Evolutionary conservation across 2,888 invertebrate genomes (phyloP).

Genomic region (Diplolepis rosae): DNA sequence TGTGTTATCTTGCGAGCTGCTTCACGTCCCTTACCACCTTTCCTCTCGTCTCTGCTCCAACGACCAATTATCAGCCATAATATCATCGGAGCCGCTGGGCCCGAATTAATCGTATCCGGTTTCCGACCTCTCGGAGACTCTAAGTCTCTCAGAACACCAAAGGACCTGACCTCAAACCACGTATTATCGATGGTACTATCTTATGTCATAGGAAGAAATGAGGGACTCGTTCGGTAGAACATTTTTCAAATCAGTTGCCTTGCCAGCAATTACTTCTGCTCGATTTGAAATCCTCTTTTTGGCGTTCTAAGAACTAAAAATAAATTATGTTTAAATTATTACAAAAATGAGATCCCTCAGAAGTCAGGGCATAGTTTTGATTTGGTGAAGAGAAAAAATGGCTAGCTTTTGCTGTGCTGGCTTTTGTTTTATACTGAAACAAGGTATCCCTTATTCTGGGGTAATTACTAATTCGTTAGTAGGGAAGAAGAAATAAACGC

Average conservation of each 20-base stretch:
- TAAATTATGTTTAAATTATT: no score
- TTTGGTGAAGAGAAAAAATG: no score
- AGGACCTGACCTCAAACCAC: conserved; percentile 5
- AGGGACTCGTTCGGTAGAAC: no score
- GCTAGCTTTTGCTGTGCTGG: no score
- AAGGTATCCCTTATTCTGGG: neutral
- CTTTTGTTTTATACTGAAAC: conserved; percentile 6
- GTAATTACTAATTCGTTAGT: conserved; percentile 30
- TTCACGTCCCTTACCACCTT: conserved; percentile 54
- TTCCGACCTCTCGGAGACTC: conserved; percentile 59
- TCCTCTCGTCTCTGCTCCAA: conserved; percentile 53
- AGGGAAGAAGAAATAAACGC: conserved; percentile 21
- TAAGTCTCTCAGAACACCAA: neutral
- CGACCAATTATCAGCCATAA: conserved; percentile 70
- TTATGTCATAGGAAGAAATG: neutral
- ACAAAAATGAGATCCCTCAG: no score
- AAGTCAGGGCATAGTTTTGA: no score
- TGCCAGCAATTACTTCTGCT: no score
- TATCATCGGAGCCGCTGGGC: conserved; percentile 63
- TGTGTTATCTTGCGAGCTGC: conserved; percentile 60
- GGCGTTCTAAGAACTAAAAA: no score
- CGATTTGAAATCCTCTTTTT: no score
- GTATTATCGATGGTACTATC: neutral
- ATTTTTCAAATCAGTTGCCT: no score
- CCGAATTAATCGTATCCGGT: conserved; percentile 65